Percentiles rank a stretch among this genome's conserved stretches.
Evolutionary conservation across 1,140 invertebrate genomes (phyloP).

Genomic region (Pseudobourletiella spinata): DNA sequence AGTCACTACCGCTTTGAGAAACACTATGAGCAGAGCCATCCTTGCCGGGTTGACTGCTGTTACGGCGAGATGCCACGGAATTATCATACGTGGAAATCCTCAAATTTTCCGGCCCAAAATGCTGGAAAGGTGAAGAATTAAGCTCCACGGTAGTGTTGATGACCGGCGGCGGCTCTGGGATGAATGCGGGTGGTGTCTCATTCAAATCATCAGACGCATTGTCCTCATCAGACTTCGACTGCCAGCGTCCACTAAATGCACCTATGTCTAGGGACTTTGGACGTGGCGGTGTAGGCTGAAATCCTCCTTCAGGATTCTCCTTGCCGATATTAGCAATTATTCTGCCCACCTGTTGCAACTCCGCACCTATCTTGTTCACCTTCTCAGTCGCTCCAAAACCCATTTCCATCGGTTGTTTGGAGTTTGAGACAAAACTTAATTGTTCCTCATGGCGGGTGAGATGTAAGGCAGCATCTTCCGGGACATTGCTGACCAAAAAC

Average conservation of each 20-base stretch:
- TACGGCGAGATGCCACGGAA: background rate
- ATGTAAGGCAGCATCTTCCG: too few relatives aligned
- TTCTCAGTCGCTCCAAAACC: too few relatives aligned
- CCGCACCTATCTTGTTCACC: too few relatives aligned
- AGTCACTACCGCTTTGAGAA: background rate
- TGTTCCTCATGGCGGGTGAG: too few relatives aligned
- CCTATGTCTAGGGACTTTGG: background rate
- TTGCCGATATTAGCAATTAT: background rate
- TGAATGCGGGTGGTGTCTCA: conserved; percentile 22
- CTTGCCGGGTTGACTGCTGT: background rate
- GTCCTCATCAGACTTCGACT: background rate
- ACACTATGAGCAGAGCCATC: background rate
- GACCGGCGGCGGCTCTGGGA: conserved; percentile 23
- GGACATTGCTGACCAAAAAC: too few relatives aligned
- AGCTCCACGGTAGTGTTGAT: background rate
- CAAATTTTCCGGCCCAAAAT: background rate
- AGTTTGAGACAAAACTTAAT: too few relatives aligned
- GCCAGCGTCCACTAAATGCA: background rate
- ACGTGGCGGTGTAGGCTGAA: too few relatives aligned
- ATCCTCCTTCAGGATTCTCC: too few relatives aligned
- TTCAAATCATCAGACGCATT: conserved; percentile 18
- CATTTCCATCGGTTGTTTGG: too few relatives aligned
- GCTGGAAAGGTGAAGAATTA: background rate
- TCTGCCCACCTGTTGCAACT: background rate
- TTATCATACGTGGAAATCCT: too few relatives aligned